phyloP scores from a whole-genome alignment of 2,113 vertebrate species.

The Myotis davidii region DNA sequence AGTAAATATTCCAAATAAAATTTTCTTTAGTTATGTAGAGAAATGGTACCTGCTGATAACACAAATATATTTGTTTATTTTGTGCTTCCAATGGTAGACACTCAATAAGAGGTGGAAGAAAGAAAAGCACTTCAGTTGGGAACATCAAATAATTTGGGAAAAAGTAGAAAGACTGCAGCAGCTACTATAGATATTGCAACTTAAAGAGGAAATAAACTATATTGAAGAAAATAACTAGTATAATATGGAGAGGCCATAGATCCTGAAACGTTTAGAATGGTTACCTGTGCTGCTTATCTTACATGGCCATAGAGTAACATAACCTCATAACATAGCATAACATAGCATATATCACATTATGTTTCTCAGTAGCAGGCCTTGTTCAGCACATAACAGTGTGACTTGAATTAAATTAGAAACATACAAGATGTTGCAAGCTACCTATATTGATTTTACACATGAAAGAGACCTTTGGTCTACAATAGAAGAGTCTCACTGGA shows the following conservation, averaged over 20 bases:
- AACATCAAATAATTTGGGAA: conserved; percentile 88
- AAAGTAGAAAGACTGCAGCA: conserved; percentile 89
- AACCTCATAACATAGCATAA: conserved; percentile 70
- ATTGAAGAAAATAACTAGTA: conserved; percentile 91
- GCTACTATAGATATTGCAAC: conserved; percentile 90
- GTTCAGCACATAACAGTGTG: conserved; percentile 81
- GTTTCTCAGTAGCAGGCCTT: conserved; percentile 91
- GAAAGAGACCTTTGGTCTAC: neutral
- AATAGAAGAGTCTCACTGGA: neutral
- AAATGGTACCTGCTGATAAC: conserved; percentile 92
- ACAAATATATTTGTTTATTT: conserved; percentile 92
- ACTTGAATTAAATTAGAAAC: neutral
- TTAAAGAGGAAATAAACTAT: conserved; percentile 87
- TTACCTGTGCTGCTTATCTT: conserved; percentile 91
- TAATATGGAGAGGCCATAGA: conserved; percentile 89
- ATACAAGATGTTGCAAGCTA: neutral
- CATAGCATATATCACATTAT: neutral
- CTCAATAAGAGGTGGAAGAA: conserved; percentile 93
- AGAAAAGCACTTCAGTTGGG: conserved; percentile 94
- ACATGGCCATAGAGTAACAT: conserved; percentile 89
- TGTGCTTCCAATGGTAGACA: conserved; percentile 92
- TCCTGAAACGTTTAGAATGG: conserved; percentile 92
- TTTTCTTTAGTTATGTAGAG: conserved; percentile 90
- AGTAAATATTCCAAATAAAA: conserved; percentile 93
- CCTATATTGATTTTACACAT: neutral